Evolutionary conservation across 2,888 invertebrate species (phyloP).

Genomic region (Bugulina stolonifera): DNA sequence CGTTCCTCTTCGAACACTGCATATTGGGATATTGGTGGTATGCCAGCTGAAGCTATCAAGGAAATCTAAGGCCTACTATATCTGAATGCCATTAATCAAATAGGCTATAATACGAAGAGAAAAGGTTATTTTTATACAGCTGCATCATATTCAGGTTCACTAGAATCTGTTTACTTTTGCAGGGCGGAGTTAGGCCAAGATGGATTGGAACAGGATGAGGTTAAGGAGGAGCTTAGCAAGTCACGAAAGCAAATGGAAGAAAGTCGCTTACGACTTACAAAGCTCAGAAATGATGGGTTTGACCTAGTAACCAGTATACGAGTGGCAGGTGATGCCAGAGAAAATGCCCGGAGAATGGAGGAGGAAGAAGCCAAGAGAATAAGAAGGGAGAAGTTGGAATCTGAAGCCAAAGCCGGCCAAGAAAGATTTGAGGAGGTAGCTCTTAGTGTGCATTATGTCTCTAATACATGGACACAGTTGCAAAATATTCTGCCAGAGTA

Average conservation of each 20-base stretch:
- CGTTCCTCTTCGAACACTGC: no score
- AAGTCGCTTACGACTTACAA: slow-evolving; percentile 48
- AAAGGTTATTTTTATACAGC: no score
- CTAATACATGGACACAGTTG: no score
- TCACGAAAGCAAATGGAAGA: slow-evolving; percentile 51
- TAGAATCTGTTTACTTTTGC: no score
- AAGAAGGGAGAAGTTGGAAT: slow-evolving; percentile 51
- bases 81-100: no score
- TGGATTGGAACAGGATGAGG: slow-evolving; percentile 41
- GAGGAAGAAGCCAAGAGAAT: slow-evolving; percentile 48
- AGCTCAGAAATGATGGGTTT: slow-evolving; percentile 49
- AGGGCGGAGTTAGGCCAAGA: slow-evolving; percentile 50
- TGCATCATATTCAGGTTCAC: no score
- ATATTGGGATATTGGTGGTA: no score
- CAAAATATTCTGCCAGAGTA: no score
- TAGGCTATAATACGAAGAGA: no score
- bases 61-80: no score
- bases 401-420: slow-evolving; percentile 50
- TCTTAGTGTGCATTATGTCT: slow-evolving; percentile 16
- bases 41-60: no score
- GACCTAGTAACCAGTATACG: slow-evolving; percentile 52
- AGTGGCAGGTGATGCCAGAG: slow-evolving; percentile 52
- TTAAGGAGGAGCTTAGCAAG: slow-evolving; percentile 49
- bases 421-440: slow-evolving; percentile 53
- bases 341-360: slow-evolving; percentile 43